Base-by-base conservation (phyloP, 2,888 invertebrate species). In the Caenorhabditis imperialis region DNA sequence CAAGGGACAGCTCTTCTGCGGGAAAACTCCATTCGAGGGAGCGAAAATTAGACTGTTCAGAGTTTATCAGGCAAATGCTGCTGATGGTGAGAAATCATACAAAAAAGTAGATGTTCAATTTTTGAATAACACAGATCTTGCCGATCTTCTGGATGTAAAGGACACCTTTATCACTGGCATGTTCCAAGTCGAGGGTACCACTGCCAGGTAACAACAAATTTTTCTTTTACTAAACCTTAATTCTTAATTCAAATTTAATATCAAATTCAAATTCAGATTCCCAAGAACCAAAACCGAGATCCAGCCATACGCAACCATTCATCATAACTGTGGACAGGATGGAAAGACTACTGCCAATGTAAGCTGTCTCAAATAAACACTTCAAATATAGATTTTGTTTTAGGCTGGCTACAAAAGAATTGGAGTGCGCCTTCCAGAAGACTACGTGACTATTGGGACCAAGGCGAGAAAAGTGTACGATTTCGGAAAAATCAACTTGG, bases 141-240 rank as follows among this genome's bases (percentile, higher is more conserved):
- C 79, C 6, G 75, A 79, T 14, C 45, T 79, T 18, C 44, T 79
- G 6, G 73, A 69, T 44, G 65, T 67, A n/a, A 67, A 63, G 18
- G 58, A 77, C 44, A 77, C 79, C 12, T 75, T 71, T 30, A 53
- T 75, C 6, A 77, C 77, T 18, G 79, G 79, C 50, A 77, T 77
- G 63, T 79, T 79, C 67, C 75, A 77, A 44, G 48, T 79, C 2
- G 79, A 79, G 47, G 79, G 77, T 75, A 73, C 45, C 27, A 79
- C 77, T 30, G 69, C 57, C 10, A 76, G 60, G 73, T 73, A n/a
- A 30, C n/a, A 27, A 47, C 5, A 1, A 48, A 18, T 27, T 25
- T 16, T 18, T 1, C 14, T 6, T 40, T 42, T n/a, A 35, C 16
- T 25, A 8, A 22, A n/a, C 10, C 6, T 12, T 16, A 4, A 22